Evolutionary conservation across 2,888 invertebrate species (phyloP).

Genomic region (Pammene aurita): DNA sequence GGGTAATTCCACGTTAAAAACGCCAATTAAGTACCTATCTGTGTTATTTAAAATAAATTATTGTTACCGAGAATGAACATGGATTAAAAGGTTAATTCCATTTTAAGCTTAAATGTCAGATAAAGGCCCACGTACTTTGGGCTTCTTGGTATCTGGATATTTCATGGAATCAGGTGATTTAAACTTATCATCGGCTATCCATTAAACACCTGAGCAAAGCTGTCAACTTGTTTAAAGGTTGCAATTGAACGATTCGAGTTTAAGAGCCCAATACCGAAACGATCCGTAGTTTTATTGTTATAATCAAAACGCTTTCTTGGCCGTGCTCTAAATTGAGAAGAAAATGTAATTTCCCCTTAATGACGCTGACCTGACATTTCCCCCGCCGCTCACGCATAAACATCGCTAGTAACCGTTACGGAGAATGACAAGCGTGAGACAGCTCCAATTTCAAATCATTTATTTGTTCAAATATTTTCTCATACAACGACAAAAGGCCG

Average conservation of each 20-base stretch:
- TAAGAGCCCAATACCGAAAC: not conserved
- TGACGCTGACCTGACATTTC: slow-evolving; percentile 24
- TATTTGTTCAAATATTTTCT: slow-evolving; percentile 32
- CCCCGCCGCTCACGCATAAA: slow-evolving; percentile 16
- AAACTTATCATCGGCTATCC: not conserved
- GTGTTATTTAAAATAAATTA: not conserved
- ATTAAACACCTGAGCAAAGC: not conserved
- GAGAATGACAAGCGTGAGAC: slow-evolving; percentile 35
- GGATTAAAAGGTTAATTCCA: not conserved
- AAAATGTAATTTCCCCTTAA: slow-evolving; percentile 27
- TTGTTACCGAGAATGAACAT: not conserved
- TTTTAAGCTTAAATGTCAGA: not conserved
- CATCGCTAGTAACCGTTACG: slow-evolving; percentile 33
- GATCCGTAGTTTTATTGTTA: not conserved
- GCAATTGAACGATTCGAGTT: not conserved
- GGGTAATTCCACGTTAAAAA: not conserved
- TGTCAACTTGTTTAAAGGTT: not conserved
- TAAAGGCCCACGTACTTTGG: not conserved
- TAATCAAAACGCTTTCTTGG: slow-evolving; percentile 2
- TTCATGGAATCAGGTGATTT: not conserved
- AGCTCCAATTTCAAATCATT: slow-evolving; percentile 32
- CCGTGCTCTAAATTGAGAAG: slow-evolving; percentile 8
- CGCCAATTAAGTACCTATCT: too few relatives aligned
- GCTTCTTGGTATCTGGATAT: not conserved
- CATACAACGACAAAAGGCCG: slow-evolving; percentile 33